These are phyloP conservation scores for Macrotis lagotis DNA, from an alignment of 2,113 vertebrate species.

Conservation along the genomic window DNA sequence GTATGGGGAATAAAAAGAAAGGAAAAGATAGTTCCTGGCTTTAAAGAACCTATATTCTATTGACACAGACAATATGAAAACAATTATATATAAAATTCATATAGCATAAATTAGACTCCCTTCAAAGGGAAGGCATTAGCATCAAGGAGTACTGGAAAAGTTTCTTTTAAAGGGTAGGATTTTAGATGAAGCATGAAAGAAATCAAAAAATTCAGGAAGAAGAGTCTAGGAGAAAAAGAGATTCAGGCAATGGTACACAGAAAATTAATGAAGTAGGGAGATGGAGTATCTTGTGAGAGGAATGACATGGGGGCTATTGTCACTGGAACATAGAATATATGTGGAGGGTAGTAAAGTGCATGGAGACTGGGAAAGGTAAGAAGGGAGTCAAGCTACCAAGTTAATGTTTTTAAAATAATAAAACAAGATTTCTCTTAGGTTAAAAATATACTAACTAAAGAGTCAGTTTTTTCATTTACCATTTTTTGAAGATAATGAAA, in stretches of 20 bases:
- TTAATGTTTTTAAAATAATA: conserved; percentile 24
- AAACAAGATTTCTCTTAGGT: not conserved
- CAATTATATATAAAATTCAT: too few species aligned
- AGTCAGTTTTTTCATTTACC: not conserved
- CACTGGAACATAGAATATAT: not conserved
- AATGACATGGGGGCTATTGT: not conserved
- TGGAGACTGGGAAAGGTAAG: not conserved
- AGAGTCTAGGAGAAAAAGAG: not conserved
- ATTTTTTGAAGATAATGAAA: conserved; percentile 7
- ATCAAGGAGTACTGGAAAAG: not conserved
- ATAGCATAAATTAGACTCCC: not conserved
- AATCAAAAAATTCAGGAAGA: not conserved
- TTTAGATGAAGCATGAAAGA: not conserved
- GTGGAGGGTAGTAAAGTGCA: not conserved
- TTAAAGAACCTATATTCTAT: not conserved
- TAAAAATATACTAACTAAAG: not conserved
- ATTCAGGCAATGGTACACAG: not conserved
- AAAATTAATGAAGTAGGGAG: not conserved
- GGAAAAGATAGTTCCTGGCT: not conserved
- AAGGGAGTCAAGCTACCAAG: not conserved
- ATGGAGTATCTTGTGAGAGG: not conserved
- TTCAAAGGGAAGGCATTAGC: not conserved
- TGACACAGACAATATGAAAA: not conserved
- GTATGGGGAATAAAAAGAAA: not conserved
- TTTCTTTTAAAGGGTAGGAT: not conserved